Conservation (phyloP, 1,140 invertebrate species). For the Hylaeus volcanicus region DNA sequence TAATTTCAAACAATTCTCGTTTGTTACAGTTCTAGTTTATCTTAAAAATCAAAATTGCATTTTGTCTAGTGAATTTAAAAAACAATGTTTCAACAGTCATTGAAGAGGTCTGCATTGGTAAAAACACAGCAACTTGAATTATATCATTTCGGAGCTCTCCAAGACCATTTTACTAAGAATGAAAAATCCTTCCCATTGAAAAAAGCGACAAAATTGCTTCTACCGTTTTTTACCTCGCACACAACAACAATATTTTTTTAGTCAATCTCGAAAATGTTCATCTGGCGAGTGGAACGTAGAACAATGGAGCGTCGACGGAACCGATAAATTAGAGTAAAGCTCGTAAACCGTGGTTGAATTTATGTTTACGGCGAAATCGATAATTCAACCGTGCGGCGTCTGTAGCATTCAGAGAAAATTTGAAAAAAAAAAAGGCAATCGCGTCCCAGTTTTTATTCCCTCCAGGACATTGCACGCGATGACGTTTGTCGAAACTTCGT, state of each 20-base stretch:
- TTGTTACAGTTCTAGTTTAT: too few relatives aligned
- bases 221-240: background rate
- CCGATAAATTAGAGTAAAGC: slow-evolving; percentile 3
- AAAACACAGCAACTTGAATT: too few relatives aligned
- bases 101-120: too few relatives aligned
- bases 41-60: too few relatives aligned
- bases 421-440: background rate
- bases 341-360: slow-evolving; percentile 5
- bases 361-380: background rate
- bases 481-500: background rate
- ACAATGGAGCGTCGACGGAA: background rate
- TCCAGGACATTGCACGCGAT: background rate
- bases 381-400: background rate
- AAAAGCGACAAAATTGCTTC: too few relatives aligned
- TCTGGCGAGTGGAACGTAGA: background rate
- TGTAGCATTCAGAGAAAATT: too few relatives aligned
- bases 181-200: too few relatives aligned
- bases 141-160: too few relatives aligned
- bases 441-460: background rate
- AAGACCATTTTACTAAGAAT: too few relatives aligned
- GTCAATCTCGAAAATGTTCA: background rate
- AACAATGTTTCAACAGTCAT: too few relatives aligned
- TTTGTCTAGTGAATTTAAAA: too few relatives aligned
- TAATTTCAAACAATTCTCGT: too few relatives aligned
- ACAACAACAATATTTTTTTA: background rate